phyloP scores from a whole-genome alignment of 2,888 invertebrate genomes.

The Ichneumoninae sp. region DNA sequence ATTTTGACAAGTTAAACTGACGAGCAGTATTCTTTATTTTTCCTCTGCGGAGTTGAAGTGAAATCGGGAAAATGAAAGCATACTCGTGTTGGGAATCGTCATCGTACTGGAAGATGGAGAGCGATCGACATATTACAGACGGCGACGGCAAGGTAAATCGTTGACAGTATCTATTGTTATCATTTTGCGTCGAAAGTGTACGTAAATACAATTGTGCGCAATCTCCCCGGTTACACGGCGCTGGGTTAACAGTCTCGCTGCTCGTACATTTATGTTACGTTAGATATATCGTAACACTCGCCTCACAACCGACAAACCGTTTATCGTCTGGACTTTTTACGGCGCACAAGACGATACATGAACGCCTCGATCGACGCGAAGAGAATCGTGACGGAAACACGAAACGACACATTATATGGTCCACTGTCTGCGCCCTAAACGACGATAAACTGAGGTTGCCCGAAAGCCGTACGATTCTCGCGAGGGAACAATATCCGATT shows the following conservation, averaged over 20 bases:
- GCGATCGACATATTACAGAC: neutral
- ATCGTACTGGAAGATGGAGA: neutral
- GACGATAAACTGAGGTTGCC: neutral
- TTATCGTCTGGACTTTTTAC: neutral
- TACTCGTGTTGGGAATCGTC: neutral
- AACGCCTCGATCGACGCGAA: neutral
- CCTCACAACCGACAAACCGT: neutral
- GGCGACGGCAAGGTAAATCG: constrained; percentile 1
- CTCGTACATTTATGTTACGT: neutral
- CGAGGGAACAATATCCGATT: neutral
- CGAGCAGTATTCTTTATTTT: neutral
- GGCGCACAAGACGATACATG: neutral
- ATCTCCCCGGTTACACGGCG: neutral
- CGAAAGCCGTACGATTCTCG: neutral
- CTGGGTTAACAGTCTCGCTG: neutral
- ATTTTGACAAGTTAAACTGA: neutral
- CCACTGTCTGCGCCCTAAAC: neutral
- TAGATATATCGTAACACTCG: neutral
- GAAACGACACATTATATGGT: neutral
- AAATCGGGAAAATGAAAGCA: neutral
- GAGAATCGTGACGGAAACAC: neutral
- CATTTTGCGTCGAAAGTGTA: constrained; percentile 1
- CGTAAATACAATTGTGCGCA: constrained; percentile 16
- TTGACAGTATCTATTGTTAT: neutral
- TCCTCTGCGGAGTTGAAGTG: neutral